Base-by-base conservation (phyloP, 1,140 invertebrate species). In the Phymorhynchus buccinoides region DNA sequence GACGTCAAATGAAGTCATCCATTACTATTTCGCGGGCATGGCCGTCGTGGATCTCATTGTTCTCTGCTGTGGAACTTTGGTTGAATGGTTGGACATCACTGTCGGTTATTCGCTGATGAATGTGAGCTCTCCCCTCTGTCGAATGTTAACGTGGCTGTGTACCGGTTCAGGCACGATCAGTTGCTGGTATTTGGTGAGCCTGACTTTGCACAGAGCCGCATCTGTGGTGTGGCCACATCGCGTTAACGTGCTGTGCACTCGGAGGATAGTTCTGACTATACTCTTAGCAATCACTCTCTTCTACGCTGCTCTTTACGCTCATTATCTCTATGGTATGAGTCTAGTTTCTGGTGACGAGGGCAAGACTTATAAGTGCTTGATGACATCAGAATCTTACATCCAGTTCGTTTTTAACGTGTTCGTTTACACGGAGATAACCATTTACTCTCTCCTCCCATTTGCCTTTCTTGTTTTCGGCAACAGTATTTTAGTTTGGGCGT, bases 131-230 rank as follows among this genome's bases (percentile, higher is more conserved):
- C 18, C 32, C 12, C 12, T 37, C 3, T 77, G 73, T n/a, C 35
- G 39, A 37, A 2, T 77, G 4, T 0, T 39, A 42, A 22, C 3
- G 9, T 27, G 22, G 22, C 0, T 42, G 44, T 30, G 27, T 30
- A 42, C n/a, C 12, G 30, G 39, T 0, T 42, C 37, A 9, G 44
- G 77, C 27, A 42, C 39, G 22, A n/a, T 78, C 6, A 41, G 39
- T n/a, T 78, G 39, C 14, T 78, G 77, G 77, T 78, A 78, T 44
- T 41, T 78, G 77, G 77, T 78, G 39, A 12, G 22, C 0, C 27
- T 78, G 39, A 42, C 77, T 27, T n/a, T 78, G 37, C 77, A 78
- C n/a, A 78, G 77, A 42, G 39, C 77, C 6, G 44, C 44, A 41
- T 78, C 77, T 42, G 39, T 42, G 22, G 27, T 62, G 56, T 62